Evolutionary conservation across 2,888 invertebrate genomes (phyloP).

Genomic region (Cryptophagus acutangulus): DNA sequence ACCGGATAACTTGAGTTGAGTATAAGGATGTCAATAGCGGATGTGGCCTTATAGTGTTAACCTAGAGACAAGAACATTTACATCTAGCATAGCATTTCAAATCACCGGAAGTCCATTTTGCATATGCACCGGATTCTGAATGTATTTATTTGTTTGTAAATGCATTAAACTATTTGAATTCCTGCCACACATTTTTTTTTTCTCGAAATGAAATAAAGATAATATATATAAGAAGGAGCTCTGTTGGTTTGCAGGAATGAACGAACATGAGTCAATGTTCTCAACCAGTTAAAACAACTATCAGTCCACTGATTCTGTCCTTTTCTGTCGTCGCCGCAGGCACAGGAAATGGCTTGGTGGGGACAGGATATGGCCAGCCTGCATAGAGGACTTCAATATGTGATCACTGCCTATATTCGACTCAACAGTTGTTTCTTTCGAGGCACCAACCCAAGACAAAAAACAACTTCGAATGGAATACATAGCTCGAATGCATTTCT

Average conservation of each 20-base stretch:
- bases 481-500: too few species aligned
- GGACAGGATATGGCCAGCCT: constrained; percentile 7
- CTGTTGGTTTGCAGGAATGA: constrained; percentile 9
- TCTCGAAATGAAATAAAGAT: too few species aligned
- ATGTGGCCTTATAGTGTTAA: constrained; percentile 26
- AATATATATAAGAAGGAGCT: too few species aligned
- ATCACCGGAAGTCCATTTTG: constrained; percentile 25
- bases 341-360: constrained; percentile 12
- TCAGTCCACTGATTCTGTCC: constrained; percentile 9
- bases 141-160: too few species aligned
- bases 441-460: constrained; percentile 1
- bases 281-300: constrained; percentile 12
- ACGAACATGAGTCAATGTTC: constrained; percentile 12
- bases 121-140: neutral
- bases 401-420: neutral
- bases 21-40: constrained; percentile 29
- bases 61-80: constrained; percentile 26
- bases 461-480: too few species aligned
- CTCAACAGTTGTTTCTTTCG: neutral
- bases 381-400: constrained; percentile 9
- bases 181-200: too few species aligned
- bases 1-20: constrained; percentile 21
- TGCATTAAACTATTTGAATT: too few species aligned
- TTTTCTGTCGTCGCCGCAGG: constrained; percentile 9
- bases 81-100: too few species aligned